Base-by-base conservation (phyloP, 2,797 vertebrate species). In the Hyperoplus lanceolatus region DNA sequence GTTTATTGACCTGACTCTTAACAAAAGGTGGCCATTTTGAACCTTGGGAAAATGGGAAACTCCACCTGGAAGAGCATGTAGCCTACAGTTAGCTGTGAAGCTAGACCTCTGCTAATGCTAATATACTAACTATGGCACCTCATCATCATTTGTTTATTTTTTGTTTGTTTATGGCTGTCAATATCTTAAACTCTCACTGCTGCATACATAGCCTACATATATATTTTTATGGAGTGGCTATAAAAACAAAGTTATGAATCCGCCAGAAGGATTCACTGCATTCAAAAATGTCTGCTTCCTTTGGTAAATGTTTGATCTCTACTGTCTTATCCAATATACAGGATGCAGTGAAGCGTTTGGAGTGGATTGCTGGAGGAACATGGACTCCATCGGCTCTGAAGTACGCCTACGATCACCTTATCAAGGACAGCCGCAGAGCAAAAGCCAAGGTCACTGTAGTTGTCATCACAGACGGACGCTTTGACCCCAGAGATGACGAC, bases 291-390 rank as follows among this genome's bases (percentile, higher is more conserved):
- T 4, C 36, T 49, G 7, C 16, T n/a, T 59, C 43, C 13, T 51
- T 43, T 58, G 3, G 38, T 14, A 38, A 60, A 18, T 43, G 41
- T 43, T 45, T 9, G 5, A 11, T 14, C n/a, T 60, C n/a, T 18
- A n/a, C 16, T 55, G 51, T 65, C 6, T 8, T 58, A 18, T 79
- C 10, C 59, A 15, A n/a, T 45, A 3, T 70, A 36, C 73, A 95
- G 94, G 97, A 99, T 11, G 97, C 97, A 0, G 96, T 99, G 73
- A 99, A 97, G 88, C 95, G 93, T 29, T 91, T 99, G 14, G 97
- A 99, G 87, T 99, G 98, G 98, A 99, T 99, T 0, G 98, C 98
- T 0, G 98, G 98, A 5, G 98, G 98, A 87, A 99, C 98, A 0
- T 99, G 96, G 96, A 99, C 98, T 0, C 98, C 97, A 0, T 99